Evolutionary conservation across 1,140 invertebrate genomes (phyloP).

Genomic region (Mycetomoellerius zeteki): DNA sequence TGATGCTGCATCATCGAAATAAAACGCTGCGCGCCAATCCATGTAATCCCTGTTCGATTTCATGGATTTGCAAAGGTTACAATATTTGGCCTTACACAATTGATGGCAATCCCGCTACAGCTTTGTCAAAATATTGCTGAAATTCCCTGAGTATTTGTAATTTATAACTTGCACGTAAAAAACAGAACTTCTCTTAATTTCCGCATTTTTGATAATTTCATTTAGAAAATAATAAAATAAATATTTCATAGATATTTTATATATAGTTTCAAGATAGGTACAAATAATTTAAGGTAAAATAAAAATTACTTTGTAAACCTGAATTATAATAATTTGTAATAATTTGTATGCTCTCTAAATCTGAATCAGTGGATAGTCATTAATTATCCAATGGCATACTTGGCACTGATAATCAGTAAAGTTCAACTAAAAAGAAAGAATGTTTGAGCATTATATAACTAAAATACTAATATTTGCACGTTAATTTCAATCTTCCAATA

Average conservation of each 20-base stretch:
- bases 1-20: constrained; percentile 32
- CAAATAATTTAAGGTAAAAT: neutral
- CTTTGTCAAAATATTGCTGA: constrained; percentile 10
- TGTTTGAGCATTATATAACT: no score
- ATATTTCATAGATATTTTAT: neutral
- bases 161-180: neutral
- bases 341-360: no score
- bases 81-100: constrained; percentile 50
- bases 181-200: neutral
- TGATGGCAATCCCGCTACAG: constrained; percentile 28
- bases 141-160: constrained; percentile 25
- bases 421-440: no score
- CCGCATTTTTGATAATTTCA: neutral
- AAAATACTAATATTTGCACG: no score
- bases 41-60: constrained; percentile 54
- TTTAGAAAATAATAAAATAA: neutral
- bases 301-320: neutral
- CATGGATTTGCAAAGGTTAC: constrained; percentile 59
- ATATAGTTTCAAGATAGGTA: neutral
- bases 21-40: constrained; percentile 44
- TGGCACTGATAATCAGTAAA: no score
- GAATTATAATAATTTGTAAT: neutral
- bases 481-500: no score
- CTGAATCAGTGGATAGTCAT: no score
- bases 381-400: no score